Percentiles rank a stretch among this genome's conserved stretches.
Conservation (phyloP, 2,113 vertebrate species). For the Rattus rattus region DNA sequence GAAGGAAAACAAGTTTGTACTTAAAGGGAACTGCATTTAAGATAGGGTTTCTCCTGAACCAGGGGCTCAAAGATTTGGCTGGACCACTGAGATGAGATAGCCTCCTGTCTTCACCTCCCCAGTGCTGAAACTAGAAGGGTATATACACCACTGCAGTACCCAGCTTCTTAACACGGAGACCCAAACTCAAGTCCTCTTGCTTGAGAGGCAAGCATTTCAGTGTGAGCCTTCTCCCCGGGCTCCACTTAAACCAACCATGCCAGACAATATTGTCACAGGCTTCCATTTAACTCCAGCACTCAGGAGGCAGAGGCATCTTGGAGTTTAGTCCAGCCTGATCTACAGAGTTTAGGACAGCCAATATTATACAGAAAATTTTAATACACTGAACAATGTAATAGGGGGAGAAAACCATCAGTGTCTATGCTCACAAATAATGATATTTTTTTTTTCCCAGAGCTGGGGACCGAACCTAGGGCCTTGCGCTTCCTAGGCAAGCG, state of each 20-base stretch:
- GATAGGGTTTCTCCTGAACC: background rate
- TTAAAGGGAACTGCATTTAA: slow-evolving; percentile 40
- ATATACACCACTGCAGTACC: background rate
- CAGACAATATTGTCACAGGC: no score
- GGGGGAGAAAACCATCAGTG: background rate
- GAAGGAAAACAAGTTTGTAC: background rate
- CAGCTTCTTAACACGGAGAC: background rate
- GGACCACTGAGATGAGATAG: background rate
- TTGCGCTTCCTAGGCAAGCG: no score
- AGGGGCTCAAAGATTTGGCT: background rate
- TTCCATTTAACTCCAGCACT: background rate
- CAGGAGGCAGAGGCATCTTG: background rate
- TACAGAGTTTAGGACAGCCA: background rate
- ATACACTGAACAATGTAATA: slow-evolving; percentile 18
- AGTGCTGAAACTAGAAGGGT: background rate
- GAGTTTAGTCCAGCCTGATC: background rate
- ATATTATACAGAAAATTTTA: background rate
- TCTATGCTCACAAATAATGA: background rate
- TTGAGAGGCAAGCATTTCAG: background rate
- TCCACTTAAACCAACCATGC: background rate
- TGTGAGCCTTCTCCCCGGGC: background rate
- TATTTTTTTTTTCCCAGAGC: no score
- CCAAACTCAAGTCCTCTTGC: background rate
- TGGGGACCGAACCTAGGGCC: no score
- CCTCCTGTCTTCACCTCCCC: background rate